Evolutionary conservation across 2,113 vertebrate genomes (phyloP).

Genomic region (Corythoichthys haematopterus): DNA sequence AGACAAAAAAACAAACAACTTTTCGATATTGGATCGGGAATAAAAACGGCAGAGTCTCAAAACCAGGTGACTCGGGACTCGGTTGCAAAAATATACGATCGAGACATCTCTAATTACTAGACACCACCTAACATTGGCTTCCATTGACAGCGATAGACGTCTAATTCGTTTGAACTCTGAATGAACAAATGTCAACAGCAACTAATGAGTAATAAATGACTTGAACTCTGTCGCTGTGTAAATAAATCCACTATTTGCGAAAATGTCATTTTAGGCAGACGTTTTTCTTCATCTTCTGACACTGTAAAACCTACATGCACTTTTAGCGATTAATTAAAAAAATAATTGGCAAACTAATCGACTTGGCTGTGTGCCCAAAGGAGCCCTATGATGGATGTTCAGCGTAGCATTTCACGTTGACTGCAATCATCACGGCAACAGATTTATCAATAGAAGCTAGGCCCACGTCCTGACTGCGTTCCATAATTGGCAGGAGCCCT

Average conservation of each 20-base stretch:
- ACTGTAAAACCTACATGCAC: not conserved
- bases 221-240: no score
- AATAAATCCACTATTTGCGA: not conserved
- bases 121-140: no score
- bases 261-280: not conserved
- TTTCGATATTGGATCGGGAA: no score
- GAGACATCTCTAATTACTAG: no score
- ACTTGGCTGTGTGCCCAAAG: not conserved
- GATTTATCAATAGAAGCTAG: constrained; percentile 30
- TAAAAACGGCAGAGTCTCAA: no score
- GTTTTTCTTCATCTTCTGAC: not conserved
- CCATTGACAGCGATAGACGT: no score
- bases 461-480: constrained; percentile 9
- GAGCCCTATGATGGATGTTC: constrained; percentile 11
- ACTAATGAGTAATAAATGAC: no score
- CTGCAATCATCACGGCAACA: constrained; percentile 28
- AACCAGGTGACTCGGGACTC: no score
- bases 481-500: constrained; percentile 36
- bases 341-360: not conserved
- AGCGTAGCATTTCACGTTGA: constrained; percentile 18
- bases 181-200: no score
- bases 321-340: constrained; percentile 3
- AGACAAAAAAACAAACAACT: no score
- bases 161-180: no score
- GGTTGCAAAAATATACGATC: no score